Evolutionary conservation across 2,113 vertebrate genomes (phyloP).

Genomic region (Syngnathus scovelli): DNA sequence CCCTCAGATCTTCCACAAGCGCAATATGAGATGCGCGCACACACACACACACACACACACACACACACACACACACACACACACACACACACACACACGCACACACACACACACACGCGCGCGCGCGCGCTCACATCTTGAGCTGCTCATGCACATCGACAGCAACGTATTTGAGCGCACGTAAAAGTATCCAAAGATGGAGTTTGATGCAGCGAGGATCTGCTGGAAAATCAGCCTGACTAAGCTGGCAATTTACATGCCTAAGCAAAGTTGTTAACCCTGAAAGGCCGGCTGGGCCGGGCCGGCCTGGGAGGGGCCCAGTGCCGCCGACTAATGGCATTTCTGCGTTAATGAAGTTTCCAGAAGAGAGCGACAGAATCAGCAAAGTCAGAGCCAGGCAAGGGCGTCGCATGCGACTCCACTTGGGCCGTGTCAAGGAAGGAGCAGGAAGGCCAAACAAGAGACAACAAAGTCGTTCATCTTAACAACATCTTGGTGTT

Average conservation of each 20-base stretch:
- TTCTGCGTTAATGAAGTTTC: constrained; percentile 74
- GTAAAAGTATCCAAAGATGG: constrained; percentile 61
- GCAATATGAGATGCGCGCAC: too few relatives aligned
- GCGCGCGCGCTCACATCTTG: constrained; percentile 17
- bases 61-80: too few relatives aligned
- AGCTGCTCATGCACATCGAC: constrained; percentile 8
- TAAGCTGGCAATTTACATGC: constrained; percentile 79
- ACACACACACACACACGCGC: too few relatives aligned
- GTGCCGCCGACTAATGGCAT: constrained; percentile 66
- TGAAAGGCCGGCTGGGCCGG: constrained; percentile 63
- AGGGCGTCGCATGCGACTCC: background rate
- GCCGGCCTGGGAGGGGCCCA: constrained; percentile 54
- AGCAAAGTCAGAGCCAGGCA: constrained; percentile 7
- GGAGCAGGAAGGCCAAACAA: too few relatives aligned
- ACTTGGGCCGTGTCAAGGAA: background rate
- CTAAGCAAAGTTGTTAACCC: constrained; percentile 77
- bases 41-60: too few relatives aligned
- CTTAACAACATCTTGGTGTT: too few relatives aligned
- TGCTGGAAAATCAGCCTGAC: constrained; percentile 71
- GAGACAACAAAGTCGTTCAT: too few relatives aligned
- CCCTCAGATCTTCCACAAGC: too few relatives aligned
- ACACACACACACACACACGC: too few relatives aligned
- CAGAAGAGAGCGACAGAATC: constrained; percentile 51
- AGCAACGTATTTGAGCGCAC: constrained; percentile 36
- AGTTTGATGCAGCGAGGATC: constrained; percentile 51